phyloP scores from a whole-genome alignment of 2,113 vertebrate genomes.

The Spilogale gracilis region DNA sequence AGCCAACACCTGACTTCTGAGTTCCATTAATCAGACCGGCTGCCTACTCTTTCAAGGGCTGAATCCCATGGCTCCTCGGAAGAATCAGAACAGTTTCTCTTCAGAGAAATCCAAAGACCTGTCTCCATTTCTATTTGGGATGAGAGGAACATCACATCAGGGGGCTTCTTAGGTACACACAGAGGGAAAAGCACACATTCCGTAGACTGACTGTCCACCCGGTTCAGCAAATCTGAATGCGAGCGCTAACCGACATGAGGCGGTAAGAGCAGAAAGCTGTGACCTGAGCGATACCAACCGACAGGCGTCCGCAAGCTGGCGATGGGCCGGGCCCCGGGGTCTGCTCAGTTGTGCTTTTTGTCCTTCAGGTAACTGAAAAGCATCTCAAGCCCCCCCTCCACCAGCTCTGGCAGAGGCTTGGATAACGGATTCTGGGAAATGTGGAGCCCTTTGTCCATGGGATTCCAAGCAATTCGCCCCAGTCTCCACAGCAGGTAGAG shows the following conservation, averaged over 20 bases:
- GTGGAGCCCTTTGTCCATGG: constrained; percentile 96
- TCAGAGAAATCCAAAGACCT: background rate
- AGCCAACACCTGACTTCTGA: background rate
- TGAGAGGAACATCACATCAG: background rate
- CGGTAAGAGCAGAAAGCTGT: constrained; percentile 14
- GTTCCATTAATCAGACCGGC: background rate
- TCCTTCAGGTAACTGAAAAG: constrained; percentile 95
- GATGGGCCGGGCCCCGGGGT: background rate
- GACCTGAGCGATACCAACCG: rapidly evolving
- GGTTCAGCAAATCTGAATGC: background rate
- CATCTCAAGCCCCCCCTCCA: constrained; percentile 92
- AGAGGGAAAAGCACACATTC: constrained; percentile 60
- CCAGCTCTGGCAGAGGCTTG: constrained; percentile 93
- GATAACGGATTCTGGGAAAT: constrained; percentile 94
- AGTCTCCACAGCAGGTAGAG: constrained; percentile 91
- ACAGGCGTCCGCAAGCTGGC: background rate
- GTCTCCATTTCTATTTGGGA: background rate
- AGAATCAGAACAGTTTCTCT: constrained; percentile 6
- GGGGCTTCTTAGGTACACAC: background rate
- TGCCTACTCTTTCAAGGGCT: background rate
- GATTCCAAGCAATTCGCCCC: constrained; percentile 93
- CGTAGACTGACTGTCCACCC: background rate
- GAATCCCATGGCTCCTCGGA: background rate
- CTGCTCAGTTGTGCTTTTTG: constrained; percentile 86
- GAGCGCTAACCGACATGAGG: constrained; percentile 17